Base-by-base conservation (phyloP, 2,797 vertebrate species). In the Rousettus madagascariensis region DNA sequence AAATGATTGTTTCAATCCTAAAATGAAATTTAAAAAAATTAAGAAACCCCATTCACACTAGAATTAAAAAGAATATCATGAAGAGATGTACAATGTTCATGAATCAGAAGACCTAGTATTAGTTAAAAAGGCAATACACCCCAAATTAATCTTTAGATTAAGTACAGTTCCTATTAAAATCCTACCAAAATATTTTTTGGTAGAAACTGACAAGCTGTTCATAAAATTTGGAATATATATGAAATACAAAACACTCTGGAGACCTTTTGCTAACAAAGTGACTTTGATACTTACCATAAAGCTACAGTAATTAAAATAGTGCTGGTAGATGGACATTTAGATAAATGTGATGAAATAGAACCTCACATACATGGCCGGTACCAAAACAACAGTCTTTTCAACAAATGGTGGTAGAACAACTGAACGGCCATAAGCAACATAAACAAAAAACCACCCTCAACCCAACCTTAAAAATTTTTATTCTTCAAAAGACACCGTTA, bases 401-500 rank as follows among this genome's bases (percentile, higher is more conserved):
- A 72, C 15, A 65, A 93, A 57, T 38, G 57, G 65, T 53, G n/a
- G 63, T 71, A 0, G 59, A 82, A 93, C 6, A 80, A 74, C 10
- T 66, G 6, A 55, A 55, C 6, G 80, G 79, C 17, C 43, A 65
- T 66, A 43, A 83, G 6, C 36, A 79, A 92, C 91, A 72, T 22
- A 53, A 86, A 90, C 16, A 33, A 90, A 72, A 43, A 57, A 57
- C 22, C 69, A 77, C 20, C 30, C 26, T 89, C 57, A 71, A 66
- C 28, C 26, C n/a, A 86, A 86, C 71, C 26, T 69, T 57, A 43
- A 57, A 6, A 82, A 57, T 16, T 90, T 84, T 66, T 86, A 94
- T 33, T 82, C 59, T 63, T 94, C 36, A 86, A 86, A 89, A 92
- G 24, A 95, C 20, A 77, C 46, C 43, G 59, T 51, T 86, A 94